Evolutionary conservation across 1,140 invertebrate genomes (phyloP).

Genomic region (Lycorma delicatula): DNA sequence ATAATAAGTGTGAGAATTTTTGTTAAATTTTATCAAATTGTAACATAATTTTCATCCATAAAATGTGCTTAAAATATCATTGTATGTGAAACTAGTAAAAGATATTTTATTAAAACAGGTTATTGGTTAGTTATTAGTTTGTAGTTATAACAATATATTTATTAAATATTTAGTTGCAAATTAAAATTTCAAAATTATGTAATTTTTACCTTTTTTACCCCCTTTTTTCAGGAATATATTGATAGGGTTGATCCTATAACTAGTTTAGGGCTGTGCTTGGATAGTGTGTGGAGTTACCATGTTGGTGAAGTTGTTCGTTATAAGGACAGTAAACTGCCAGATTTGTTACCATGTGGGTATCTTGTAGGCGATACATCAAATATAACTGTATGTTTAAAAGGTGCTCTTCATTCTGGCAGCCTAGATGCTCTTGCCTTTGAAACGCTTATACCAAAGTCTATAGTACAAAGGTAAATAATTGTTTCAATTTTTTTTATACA

Average conservation of each 20-base stretch:
- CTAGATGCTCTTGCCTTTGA: conserved; percentile 93
- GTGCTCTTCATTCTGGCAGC: conserved; percentile 74
- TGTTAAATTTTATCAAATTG: too few species aligned
- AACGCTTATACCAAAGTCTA: conserved; percentile 91
- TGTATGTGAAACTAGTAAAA: too few species aligned
- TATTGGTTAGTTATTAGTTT: too few species aligned
- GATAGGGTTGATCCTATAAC: conserved; percentile 85
- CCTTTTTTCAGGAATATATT: conserved; percentile 79
- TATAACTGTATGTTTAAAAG: conserved; percentile 49
- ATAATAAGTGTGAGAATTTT: too few species aligned
- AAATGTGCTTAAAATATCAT: too few species aligned
- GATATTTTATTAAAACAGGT: too few species aligned
- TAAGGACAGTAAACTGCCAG: conserved; percentile 55
- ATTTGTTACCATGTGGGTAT: conserved; percentile 87
- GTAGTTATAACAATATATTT: too few species aligned
- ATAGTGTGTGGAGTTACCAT: conserved; percentile 87
- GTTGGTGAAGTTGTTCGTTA: conserved; percentile 74
- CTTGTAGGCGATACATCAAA: conserved; percentile 71
- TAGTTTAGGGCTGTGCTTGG: conserved; percentile 79
- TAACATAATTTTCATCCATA: too few species aligned
- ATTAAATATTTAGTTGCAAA: too few species aligned
- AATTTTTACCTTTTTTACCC: too few species aligned
- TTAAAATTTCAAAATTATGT: too few species aligned
- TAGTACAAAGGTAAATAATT: conserved; percentile 70
- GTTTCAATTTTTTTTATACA: conserved; percentile 10